phyloP scores from a whole-genome alignment of 2,113 vertebrate species.

The Gnathonemus longibarbis region DNA sequence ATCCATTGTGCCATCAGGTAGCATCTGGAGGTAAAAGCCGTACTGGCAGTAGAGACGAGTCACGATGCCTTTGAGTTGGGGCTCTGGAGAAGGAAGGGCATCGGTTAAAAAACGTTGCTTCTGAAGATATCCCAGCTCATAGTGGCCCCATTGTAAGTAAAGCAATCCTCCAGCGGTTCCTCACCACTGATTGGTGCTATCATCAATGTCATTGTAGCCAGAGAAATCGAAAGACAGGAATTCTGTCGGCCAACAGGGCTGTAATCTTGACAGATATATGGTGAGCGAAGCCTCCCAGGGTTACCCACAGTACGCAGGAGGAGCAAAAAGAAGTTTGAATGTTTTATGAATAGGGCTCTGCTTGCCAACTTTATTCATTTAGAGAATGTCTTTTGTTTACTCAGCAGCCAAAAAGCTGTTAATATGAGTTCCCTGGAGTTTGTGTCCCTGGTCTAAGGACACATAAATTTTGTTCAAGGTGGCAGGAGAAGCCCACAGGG shows the following conservation, averaged over 20 bases:
- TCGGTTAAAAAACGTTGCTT: background rate
- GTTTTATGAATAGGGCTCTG: constrained; percentile 53
- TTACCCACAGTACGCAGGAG: background rate
- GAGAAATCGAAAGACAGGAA: background rate
- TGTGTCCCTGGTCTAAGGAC: background rate
- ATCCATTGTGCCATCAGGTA: constrained; percentile 74
- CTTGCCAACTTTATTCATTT: constrained; percentile 46
- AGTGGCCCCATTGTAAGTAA: background rate
- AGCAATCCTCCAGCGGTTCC: background rate
- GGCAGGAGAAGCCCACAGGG: background rate
- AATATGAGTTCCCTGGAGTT: background rate
- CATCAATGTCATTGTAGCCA: background rate
- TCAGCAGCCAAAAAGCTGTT: constrained; percentile 10
- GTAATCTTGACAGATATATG: constrained; percentile 5
- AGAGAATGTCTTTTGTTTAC: constrained; percentile 30
- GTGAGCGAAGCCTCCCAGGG: background rate
- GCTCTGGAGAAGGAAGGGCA: constrained; percentile 57
- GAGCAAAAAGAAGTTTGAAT: constrained; percentile 43
- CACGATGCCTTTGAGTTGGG: constrained; percentile 83
- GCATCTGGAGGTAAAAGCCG: constrained; percentile 80
- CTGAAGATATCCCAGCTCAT: background rate
- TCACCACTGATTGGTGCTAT: background rate
- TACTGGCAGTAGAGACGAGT: constrained; percentile 78
- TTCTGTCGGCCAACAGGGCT: background rate
- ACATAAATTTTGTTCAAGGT: background rate